Base-by-base conservation (phyloP, 2,797 vertebrate species). In the Mycteria americana region DNA sequence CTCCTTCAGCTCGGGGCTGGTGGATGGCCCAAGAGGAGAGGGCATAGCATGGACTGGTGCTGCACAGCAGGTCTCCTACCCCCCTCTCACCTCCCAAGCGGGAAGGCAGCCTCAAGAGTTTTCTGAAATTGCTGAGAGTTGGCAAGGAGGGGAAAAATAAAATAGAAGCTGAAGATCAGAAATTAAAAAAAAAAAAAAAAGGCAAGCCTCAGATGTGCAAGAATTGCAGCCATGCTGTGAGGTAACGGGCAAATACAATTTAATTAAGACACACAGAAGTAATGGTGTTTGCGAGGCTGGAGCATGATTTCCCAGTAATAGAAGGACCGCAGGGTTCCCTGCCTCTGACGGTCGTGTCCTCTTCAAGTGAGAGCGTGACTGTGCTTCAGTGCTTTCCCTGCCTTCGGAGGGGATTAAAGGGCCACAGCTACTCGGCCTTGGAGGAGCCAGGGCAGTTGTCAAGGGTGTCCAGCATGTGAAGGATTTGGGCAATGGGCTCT, bases 201-300 rank as follows among this genome's bases (percentile, higher is more conserved):
- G 37, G 41, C 37, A 94, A 33, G 35, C 90, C 88, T 96, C 78
- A 59, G 92, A 94, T 94, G 97, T 67, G 4, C 86, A 96, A 87
- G 97, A 97, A 98, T 97, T 93, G 96, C 96, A 92, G 91, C 89
- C 92, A 2, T 96, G 97, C 98, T 98, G 97, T 78, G 97, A 97
- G 96, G 97, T 97, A 98, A 97, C 97, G 53, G 51, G 96, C 97
- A 98, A 97, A 96, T 82, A 83, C 95, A 60, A 97, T 98, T 97
- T 98, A 98, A 98, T 98, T 98, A 97, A 83, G 75, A 95, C 33
- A 65, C 90, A 54, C 88, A 73, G 89, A 75, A 74, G 88, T 93
- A 89, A 97, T 93, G 95, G 94, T 11, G 76, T 89, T 85, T 60
- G 95, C 5, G 28, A 94, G 75, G 96, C 95, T 96, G 88, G 63